Evolutionary conservation across 2,797 vertebrate species (phyloP).

Genomic region (Holocentrus rufus): DNA sequence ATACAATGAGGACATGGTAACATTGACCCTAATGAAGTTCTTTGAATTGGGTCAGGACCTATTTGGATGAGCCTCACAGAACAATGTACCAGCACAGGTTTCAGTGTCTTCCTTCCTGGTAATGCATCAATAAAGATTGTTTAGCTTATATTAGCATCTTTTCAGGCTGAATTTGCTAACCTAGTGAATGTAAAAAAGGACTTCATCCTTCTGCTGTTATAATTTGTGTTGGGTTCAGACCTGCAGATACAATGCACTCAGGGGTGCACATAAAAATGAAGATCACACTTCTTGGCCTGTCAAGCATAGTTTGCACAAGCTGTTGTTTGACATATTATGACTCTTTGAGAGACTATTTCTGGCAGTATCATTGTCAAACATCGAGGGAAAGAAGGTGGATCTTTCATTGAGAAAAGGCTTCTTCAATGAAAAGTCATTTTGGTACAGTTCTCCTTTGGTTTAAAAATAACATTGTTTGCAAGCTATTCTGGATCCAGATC

Average conservation of each 20-base stretch:
- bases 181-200: constrained; percentile 44
- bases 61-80: background rate
- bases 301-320: constrained; percentile 34
- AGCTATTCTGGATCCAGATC: constrained; percentile 27
- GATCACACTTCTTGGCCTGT: constrained; percentile 44
- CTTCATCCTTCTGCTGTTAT: constrained; percentile 65
- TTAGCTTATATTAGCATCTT: constrained; percentile 63
- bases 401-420: constrained; percentile 29
- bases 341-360: constrained; percentile 32
- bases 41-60: constrained; percentile 8
- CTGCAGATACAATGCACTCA: constrained; percentile 55
- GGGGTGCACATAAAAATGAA: constrained; percentile 57
- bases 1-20: background rate
- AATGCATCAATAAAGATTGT: constrained; percentile 43
- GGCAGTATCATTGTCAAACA: constrained; percentile 14
- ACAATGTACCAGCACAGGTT: constrained; percentile 1
- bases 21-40: background rate
- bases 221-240: constrained; percentile 54
- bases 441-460: constrained; percentile 25
- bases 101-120: constrained; percentile 31
- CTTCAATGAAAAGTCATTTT: constrained; percentile 19
- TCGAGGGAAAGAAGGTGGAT: constrained; percentile 10
- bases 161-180: constrained; percentile 57
- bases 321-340: constrained; percentile 16
- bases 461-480: constrained; percentile 34